Percentiles rank a stretch among this genome's conserved stretches.
Evolutionary conservation across 1,140 invertebrate genomes (phyloP).

Genomic region (Neuroterus valhalla): DNA sequence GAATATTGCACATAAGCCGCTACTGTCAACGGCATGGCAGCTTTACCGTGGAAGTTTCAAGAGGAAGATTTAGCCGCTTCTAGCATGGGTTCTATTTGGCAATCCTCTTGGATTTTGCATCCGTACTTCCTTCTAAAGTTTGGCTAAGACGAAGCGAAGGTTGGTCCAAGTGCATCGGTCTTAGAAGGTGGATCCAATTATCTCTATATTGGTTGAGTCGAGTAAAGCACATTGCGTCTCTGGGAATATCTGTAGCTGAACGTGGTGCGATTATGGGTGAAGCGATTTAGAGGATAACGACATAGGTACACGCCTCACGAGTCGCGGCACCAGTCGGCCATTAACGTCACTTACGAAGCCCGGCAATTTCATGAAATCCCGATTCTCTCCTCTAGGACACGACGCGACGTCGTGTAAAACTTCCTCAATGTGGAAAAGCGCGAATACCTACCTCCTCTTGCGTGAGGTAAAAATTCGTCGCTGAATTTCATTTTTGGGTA

Average conservation of each 20-base stretch:
- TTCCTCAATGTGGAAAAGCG: background rate
- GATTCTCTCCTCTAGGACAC: constrained; percentile 18
- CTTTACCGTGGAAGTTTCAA: background rate
- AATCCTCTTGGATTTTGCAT: constrained; percentile 2
- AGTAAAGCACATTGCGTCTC: constrained; percentile 23
- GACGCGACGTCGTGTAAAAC: constrained; percentile 1
- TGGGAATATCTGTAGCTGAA: constrained; percentile 29
- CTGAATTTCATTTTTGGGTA: no score
- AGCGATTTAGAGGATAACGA: constrained; percentile 30
- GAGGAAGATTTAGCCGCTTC: background rate
- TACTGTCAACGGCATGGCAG: background rate
- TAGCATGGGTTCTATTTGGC: background rate
- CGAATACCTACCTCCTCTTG: no score
- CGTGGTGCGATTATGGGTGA: constrained; percentile 28
- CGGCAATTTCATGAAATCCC: constrained; percentile 28
- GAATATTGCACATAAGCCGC: background rate
- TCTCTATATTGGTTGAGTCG: constrained; percentile 24
- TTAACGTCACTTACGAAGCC: constrained; percentile 25
- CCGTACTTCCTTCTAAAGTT: background rate
- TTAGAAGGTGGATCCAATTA: constrained; percentile 22
- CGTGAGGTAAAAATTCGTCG: no score
- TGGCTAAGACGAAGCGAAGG: background rate
- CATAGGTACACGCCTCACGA: constrained; percentile 27
- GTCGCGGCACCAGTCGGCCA: constrained; percentile 26
- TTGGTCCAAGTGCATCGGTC: constrained; percentile 25